Base-by-base conservation (phyloP, 2,888 invertebrate species). In the Tenthredo livida region DNA sequence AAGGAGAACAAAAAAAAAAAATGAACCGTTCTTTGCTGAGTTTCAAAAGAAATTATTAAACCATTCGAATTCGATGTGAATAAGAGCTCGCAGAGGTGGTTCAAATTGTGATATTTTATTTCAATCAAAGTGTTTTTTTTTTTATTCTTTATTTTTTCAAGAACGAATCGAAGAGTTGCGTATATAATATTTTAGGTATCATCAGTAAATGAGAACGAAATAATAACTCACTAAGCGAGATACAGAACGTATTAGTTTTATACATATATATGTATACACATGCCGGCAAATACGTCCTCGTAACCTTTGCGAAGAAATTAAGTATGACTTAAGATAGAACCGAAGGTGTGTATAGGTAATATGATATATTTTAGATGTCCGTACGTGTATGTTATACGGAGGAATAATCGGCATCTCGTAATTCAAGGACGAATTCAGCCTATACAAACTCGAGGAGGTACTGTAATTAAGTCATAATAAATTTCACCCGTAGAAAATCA, bases 231-330 rank as follows among this genome's bases (percentile, higher is more conserved):
- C 54, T 25, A 33, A 4, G n/a, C 1, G 29, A 15, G 29, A 15
- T 67, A 67, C 33, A 33, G 67, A 54, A 54, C 33, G 17, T 25
- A 25, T 33, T 33, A 67, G 67, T 29, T 17, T 5, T 29, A 43
- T 43, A 43, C 7, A 37, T 37, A 37, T 37, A 7, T 7, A 37
- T 72, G 6, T 7, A 17, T 33, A 72, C 43, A 21, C 12, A 12
- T 43, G 40, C n/a, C 54, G n/a, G n/a, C 1, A 29, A 43, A 43
- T 37, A 50, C 77, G 50, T 77, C 77, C 77, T 77, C 77, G 77
- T 50, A 77, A 77, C 77, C 77, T 77, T 77, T 77, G 77, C 17
- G 33, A 77, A 50, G 77, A 77, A 77, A 54, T 77, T 77, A 54
- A 77, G 17, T 40, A 77, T 54, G 47, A 47, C 54, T 50, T 77